phyloP scores from a whole-genome alignment of 2,888 invertebrate genomes.

The Diloba caeruleocephala region DNA sequence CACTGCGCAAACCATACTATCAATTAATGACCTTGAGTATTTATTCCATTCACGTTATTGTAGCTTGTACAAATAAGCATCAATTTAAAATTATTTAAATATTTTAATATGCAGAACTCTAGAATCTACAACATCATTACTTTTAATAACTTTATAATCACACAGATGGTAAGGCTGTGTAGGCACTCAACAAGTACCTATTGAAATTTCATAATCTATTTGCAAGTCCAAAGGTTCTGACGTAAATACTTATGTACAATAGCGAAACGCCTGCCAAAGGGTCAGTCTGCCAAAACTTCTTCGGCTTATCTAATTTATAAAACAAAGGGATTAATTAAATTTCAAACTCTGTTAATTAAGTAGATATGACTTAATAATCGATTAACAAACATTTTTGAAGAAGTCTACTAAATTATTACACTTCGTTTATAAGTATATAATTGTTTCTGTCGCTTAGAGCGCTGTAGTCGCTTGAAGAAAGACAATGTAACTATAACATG shows the following conservation, averaged over 20 bases:
- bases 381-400: conserved; percentile 49
- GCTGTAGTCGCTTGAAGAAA: too few relatives aligned
- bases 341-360: conserved; percentile 73
- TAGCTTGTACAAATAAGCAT: too few relatives aligned
- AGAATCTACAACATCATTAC: neutral
- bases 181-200: neutral
- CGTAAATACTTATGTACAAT: conserved; percentile 43
- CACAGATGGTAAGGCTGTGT: conserved; percentile 6
- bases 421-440: neutral
- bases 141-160: neutral
- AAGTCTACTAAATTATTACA: neutral
- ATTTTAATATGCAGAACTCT: neutral
- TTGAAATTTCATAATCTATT: conserved; percentile 62
- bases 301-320: conserved; percentile 73
- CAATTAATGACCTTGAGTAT: too few relatives aligned
- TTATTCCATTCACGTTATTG: too few relatives aligned
- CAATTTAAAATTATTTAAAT: too few relatives aligned
- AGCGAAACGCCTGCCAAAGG: conserved; percentile 59
- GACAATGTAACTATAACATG: too few relatives aligned
- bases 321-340: conserved; percentile 79
- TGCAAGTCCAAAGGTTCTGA: conserved; percentile 49
- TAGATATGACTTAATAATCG: conserved; percentile 65
- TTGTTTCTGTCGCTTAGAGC: too few relatives aligned
- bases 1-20: too few relatives aligned
- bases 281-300: conserved; percentile 70